These are phyloP conservation scores for Perca flavescens DNA, from an alignment of 2,113 vertebrate genomes.

Conservation along the genomic window DNA sequence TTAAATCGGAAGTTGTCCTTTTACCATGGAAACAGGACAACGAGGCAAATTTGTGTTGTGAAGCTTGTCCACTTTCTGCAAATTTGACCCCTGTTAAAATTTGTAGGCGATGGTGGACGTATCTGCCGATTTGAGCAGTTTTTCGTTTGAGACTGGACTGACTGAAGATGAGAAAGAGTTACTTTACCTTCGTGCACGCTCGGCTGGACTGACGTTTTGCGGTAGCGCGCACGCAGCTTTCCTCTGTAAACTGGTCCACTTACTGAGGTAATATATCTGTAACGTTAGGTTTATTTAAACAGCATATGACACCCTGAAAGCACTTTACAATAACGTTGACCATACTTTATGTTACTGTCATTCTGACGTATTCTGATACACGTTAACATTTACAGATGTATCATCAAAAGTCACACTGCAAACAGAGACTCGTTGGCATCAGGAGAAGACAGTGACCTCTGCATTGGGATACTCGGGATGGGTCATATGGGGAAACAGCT, in stretches of 20 bases:
- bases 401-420: neutral
- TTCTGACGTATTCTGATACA: neutral
- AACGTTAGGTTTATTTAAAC: too few species aligned
- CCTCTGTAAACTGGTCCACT: conserved; percentile 75
- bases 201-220: conserved; percentile 66
- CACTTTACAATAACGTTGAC: too few species aligned
- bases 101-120: conserved; percentile 61
- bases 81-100: fast-evolving
- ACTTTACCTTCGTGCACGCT: conserved; percentile 65
- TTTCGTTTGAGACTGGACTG: conserved; percentile 76
- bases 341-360: neutral
- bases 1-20: conserved; percentile 11
- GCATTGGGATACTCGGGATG: conserved; percentile 83
- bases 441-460: conserved; percentile 26
- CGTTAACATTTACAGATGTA: neutral
- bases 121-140: conserved; percentile 58
- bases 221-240: conserved; percentile 84
- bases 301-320: neutral
- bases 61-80: neutral
- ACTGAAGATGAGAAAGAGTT: conserved; percentile 64
- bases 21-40: conserved; percentile 54
- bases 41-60: fast-evolving
- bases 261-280: conserved; percentile 74
- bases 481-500: conserved; percentile 85
- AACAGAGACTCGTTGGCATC: conserved; percentile 7